Percentiles rank a stretch among this genome's conserved stretches.
Conservation (phyloP, 2,113 vertebrate species). For the Saccopteryx bilineata region DNA sequence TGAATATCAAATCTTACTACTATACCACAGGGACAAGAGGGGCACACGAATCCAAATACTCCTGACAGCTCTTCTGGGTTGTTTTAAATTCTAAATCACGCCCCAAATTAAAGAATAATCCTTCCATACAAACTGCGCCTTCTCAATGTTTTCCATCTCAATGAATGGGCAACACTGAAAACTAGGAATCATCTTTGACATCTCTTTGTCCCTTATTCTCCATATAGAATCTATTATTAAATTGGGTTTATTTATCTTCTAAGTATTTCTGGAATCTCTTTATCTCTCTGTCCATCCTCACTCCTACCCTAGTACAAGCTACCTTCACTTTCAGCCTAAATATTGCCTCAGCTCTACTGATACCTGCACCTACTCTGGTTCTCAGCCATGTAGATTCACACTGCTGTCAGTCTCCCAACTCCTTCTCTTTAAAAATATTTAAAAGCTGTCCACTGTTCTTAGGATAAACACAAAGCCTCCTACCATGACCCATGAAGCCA, state of each 20-base stretch:
- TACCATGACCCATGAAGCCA: background rate
- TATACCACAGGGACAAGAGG: background rate
- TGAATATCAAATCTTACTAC: background rate
- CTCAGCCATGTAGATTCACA: background rate
- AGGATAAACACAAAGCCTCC: constrained; percentile 10
- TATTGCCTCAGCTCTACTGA: background rate
- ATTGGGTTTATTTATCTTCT: constrained; percentile 23
- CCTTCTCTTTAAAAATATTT: constrained; percentile 1
- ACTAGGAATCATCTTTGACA: background rate
- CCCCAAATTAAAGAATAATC: background rate
- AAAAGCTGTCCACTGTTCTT: background rate
- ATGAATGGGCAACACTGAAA: background rate
- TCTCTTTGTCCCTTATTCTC: background rate
- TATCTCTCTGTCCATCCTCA: background rate
- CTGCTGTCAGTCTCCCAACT: background rate
- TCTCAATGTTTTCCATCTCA: background rate
- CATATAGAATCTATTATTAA: background rate
- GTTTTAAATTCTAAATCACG: constrained; percentile 48
- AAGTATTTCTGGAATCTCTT: constrained; percentile 7
- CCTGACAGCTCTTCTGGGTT: constrained; percentile 15
- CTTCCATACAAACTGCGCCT: background rate
- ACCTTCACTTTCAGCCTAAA: background rate
- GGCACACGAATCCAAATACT: background rate
- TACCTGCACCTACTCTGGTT: background rate
- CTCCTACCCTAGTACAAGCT: background rate